Evolutionary conservation across 1,140 invertebrate genomes (phyloP).

Genomic region (Bemisia tabaci): DNA sequence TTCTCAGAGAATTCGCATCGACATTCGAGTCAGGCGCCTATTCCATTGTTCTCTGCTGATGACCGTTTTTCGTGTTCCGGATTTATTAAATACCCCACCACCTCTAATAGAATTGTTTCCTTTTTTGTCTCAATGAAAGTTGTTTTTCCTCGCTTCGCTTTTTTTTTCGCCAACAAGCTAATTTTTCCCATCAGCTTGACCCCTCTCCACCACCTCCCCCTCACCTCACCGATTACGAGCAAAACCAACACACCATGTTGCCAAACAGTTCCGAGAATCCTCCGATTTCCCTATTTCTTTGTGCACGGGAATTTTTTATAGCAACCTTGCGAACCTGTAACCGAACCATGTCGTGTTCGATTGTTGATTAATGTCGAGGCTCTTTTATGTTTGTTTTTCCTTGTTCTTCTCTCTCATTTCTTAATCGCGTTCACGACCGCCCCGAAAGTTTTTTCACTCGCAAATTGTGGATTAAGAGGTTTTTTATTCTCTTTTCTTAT

Average conservation of each 20-base stretch:
- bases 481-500: no score
- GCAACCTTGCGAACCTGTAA: no score
- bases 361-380: background rate
- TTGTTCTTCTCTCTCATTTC: background rate
- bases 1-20: no score
- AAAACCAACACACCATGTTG: no score
- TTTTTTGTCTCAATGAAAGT: background rate
- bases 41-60: background rate
- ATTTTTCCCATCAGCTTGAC: background rate
- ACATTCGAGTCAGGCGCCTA: no score
- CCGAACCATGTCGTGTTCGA: background rate
- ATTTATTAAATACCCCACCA: background rate
- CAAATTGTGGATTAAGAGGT: no score
- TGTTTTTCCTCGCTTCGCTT: background rate
- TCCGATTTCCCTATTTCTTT: no score
- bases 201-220: background rate
- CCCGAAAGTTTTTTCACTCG: no score
- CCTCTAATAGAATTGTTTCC: no score
- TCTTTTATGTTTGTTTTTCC: background rate
- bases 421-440: no score
- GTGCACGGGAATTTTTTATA: no score
- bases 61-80: background rate
- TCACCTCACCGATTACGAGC: background rate
- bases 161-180: background rate
- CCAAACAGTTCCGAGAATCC: no score